Base-by-base conservation (phyloP, 1,140 invertebrate genomes). In the Drosophila sp. region DNA sequence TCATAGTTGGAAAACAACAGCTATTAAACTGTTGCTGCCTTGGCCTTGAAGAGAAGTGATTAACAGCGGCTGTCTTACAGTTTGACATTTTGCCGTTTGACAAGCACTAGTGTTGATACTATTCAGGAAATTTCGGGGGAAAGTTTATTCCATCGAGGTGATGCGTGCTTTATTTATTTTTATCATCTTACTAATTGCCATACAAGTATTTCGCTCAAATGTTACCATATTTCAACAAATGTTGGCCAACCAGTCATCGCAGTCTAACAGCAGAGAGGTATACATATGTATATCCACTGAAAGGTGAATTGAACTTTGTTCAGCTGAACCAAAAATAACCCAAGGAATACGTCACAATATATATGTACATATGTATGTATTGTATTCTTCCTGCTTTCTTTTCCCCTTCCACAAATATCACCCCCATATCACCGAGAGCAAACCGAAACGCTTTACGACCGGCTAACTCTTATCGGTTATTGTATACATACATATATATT, bases 161-260 rank as follows among this genome's bases (percentile, higher is more conserved):
- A 50, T 69, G 72, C 54, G 74, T 71, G 54, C 60, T 69, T 30
- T 27, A 35, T 70, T 64, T 86, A 86, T 87, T 86, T 86, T 60
- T 70, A 69, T 65, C 58, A 47, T 57, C 66, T 89, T 87, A 87
- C 83, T 87, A 87, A 87, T 87, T 77, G 55, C 40, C 60, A 62
- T 30, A 58, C 69, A 65, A 58, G 72, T 47, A 89, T 87, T 89
- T 73, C 84, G 58, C 32, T 41, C 30, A 32, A 50, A 38, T 44
- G 74, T 64, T 66, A 72, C 55, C 60, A 57, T 35, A 67, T 87
- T 87, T 83, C 79, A 62, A 6, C 33, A 6, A 54, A 54, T 38
- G 3, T 55, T 25, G 58, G 58, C 56, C 44, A 55, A 68, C 60
- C 60, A 50, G 23, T 86, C 54, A 67, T 66, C 57, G 32, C 40